Base-by-base conservation (phyloP, 1,140 invertebrate genomes). In the Sitobion miscanthi region DNA sequence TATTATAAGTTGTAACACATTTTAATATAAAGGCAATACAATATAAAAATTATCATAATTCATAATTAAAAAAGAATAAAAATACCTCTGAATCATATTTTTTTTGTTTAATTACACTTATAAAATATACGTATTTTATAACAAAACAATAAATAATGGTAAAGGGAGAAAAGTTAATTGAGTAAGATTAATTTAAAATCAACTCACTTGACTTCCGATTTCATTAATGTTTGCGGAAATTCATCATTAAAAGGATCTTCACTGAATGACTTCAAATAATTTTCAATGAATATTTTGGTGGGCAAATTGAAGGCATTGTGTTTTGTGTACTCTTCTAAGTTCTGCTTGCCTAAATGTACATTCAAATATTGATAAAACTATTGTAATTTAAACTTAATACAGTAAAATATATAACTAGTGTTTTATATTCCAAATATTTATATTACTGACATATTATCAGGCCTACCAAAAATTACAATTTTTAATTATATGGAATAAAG, bases 231-330 rank as follows among this genome's bases (percentile, higher is more conserved):
- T 57, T 93, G 91, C 3, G 91, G 49, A 85, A 93, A 93, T 93
- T 93, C 91, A 93, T 93, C 91, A 85, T 93, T 93, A 85, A 93
- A 93, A 30, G 91, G 91, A 85, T 93, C 91, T 45, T 93, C 82
- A 57, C 82, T 57, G 23, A 93, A 93, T 57, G 91, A 86, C 38
- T 93, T 93, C 91, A 93, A 45, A 52, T 93, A 93, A 86, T 57
- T 93, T 5, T 93, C 91, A 86, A 93, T 93, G 14, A 93, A 93
- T 86, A 52, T 57, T 85, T 93, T 93, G 8, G 91, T 86, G 25
- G 91, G 91, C 14, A 93, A 54, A 93, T 86, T 85, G 38, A 93
- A 93, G 23, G 17, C 23, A 85, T 93, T 49, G 7, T 85, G 85
- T 85, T 93, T 93, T 54, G 11, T 86, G 8, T 54, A 93, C 5